Percentiles rank a stretch among this genome's conserved stretches.
These are phyloP conservation scores for Tipula helvola DNA, from an alignment of 2,888 invertebrate genomes.

Conservation along the genomic window DNA sequence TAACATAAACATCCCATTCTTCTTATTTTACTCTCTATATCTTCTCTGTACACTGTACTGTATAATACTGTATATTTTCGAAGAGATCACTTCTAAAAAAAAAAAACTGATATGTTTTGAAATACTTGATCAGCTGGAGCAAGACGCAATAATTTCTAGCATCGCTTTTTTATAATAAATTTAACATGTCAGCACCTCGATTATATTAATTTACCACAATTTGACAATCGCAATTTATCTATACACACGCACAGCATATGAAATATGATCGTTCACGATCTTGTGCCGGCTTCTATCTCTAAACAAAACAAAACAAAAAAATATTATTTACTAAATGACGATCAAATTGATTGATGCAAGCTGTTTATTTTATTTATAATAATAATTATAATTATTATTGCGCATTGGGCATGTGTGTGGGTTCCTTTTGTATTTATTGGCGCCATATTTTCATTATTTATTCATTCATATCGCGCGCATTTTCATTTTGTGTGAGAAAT, in stretches of 20 bases:
- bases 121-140: background rate
- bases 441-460: background rate
- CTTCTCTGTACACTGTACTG: background rate
- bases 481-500: conserved; percentile 4
- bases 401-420: background rate
- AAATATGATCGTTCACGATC: background rate
- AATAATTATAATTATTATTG: background rate
- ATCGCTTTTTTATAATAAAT: background rate
- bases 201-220: background rate
- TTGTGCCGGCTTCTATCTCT: background rate
- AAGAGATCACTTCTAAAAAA: background rate
- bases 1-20: conserved; percentile 4
- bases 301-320: background rate
- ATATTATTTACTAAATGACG: background rate
- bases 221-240: background rate
- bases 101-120: background rate
- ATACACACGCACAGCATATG: background rate
- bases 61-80: background rate
- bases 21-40: background rate
- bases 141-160: background rate
- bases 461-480: background rate
- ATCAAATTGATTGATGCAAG: conserved; percentile 5
- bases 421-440: background rate
- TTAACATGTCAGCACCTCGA: background rate
- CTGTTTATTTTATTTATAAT: conserved; percentile 7